Conservation (phyloP, 2,888 invertebrate genomes). For the Drosophila anomelani region DNA sequence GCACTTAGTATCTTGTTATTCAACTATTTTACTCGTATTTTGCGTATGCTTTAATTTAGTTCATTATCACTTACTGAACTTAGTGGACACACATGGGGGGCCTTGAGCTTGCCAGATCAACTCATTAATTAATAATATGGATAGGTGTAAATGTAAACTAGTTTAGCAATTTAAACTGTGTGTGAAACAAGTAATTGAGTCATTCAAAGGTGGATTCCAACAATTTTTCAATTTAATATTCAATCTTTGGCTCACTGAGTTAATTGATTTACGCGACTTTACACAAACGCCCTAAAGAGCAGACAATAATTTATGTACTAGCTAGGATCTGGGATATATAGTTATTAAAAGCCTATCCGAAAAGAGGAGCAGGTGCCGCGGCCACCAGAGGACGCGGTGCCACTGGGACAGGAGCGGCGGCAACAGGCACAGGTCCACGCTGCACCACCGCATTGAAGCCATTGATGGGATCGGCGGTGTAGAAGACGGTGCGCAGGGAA, state of each 20-base stretch:
- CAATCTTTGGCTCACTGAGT: constrained; percentile 60
- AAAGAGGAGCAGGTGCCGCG: constrained; percentile 44
- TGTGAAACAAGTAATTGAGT: constrained; percentile 4
- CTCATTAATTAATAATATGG: constrained; percentile 30
- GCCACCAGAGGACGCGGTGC: constrained; percentile 17
- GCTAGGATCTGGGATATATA: constrained; percentile 44
- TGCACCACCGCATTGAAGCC: constrained; percentile 86
- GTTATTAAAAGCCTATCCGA: constrained; percentile 46
- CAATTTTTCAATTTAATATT: background rate
- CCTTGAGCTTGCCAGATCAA: constrained; percentile 34
- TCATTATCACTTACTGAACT: constrained; percentile 31
- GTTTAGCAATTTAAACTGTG: constrained; percentile 6
- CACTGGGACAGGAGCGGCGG: constrained; percentile 60
- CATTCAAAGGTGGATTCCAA: background rate
- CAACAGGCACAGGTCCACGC: constrained; percentile 85
- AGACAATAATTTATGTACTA: constrained; percentile 74
- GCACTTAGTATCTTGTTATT: constrained; percentile 2
- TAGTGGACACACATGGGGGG: background rate
- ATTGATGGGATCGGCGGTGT: constrained; percentile 83
- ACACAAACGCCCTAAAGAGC: constrained; percentile 42
- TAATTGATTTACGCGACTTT: constrained; percentile 51
- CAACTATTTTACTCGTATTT: background rate
- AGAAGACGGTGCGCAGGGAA: constrained; percentile 82
- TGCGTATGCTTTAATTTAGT: constrained; percentile 18
- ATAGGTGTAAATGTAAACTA: constrained; percentile 25